A percentile compares a stretch with the other conserved stretches of the same genome.
phyloP scores from a whole-genome alignment of 2,797 vertebrate genomes.

The Acanthopagrus latus region DNA sequence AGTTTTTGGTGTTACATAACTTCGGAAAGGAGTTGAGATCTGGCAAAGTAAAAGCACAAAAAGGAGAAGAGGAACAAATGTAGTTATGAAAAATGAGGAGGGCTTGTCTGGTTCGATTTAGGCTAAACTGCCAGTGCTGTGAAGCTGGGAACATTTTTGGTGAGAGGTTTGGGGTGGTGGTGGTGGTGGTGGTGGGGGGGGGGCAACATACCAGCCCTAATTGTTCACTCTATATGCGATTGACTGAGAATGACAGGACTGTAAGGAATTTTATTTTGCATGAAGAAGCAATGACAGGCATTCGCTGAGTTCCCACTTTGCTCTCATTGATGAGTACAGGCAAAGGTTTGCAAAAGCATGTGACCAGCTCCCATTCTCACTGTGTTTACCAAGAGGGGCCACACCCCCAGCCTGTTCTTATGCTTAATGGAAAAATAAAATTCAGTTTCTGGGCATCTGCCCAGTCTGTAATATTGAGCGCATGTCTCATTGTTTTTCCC shows the following conservation, averaged over 20 bases:
- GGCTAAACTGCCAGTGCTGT: slow-evolving; percentile 27
- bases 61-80: not conserved
- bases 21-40: slow-evolving; percentile 1
- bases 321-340: slow-evolving; percentile 67
- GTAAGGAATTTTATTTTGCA: slow-evolving; percentile 83
- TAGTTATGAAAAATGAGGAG: not conserved
- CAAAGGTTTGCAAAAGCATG: slow-evolving; percentile 37
- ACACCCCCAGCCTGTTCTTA: slow-evolving; percentile 37
- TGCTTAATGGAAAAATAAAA: not conserved
- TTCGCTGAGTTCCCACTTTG: slow-evolving; percentile 79
- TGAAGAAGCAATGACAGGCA: slow-evolving; percentile 65
- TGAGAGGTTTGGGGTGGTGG: not conserved
- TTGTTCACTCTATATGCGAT: slow-evolving; percentile 66
- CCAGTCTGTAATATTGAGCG: not conserved
- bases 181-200: no score
- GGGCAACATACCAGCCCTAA: slow-evolving; percentile 72
- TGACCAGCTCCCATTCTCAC: slow-evolving; percentile 42
- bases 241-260: slow-evolving; percentile 60
- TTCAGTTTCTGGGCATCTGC: not conserved
- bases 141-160: slow-evolving; percentile 50
- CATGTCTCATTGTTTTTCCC: not conserved
- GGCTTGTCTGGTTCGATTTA: slow-evolving; percentile 38
- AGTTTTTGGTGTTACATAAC: slow-evolving; percentile 30
- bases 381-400: slow-evolving; percentile 59
- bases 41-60: slow-evolving; percentile 15